Conservation (phyloP, 2,888 invertebrate species). For the Phengaris alcon region DNA sequence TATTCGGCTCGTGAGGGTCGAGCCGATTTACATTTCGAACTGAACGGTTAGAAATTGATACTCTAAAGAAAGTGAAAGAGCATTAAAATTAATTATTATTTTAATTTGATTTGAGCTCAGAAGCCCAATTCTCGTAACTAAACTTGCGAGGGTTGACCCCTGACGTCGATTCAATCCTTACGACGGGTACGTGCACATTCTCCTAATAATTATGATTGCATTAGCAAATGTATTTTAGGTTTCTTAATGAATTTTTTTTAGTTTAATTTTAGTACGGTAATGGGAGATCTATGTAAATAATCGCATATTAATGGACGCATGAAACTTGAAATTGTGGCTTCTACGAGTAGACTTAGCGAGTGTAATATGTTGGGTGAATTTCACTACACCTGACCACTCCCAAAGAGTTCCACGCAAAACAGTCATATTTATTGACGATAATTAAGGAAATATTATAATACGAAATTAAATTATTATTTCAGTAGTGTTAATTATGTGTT, state of each 20-base stretch:
- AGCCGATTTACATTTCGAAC: background rate
- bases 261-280: slow-evolving; percentile 33
- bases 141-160: no score
- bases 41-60: no score
- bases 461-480: slow-evolving; percentile 71
- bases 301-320: slow-evolving; percentile 10
- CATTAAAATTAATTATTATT: no score
- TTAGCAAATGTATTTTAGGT: slow-evolving; percentile 29
- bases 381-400: slow-evolving; percentile 40
- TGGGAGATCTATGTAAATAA: slow-evolving; percentile 26
- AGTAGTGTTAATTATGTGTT: slow-evolving; percentile 57
- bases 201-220: slow-evolving; percentile 23
- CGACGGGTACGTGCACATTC: background rate
- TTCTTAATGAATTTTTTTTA: slow-evolving; percentile 16
- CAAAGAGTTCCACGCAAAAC: slow-evolving; percentile 67
- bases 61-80: no score
- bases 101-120: no score
- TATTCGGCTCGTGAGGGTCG: slow-evolving; percentile 34
- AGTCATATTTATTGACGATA: slow-evolving; percentile 75
- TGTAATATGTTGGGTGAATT: background rate
- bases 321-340: slow-evolving; percentile 19
- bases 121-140: no score
- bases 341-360: background rate
- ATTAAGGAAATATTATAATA: slow-evolving; percentile 64
- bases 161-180: background rate